These are phyloP conservation scores for Venustaconcha ellipsiformis DNA, from an alignment of 1,140 invertebrate species.

Conservation along the genomic window DNA sequence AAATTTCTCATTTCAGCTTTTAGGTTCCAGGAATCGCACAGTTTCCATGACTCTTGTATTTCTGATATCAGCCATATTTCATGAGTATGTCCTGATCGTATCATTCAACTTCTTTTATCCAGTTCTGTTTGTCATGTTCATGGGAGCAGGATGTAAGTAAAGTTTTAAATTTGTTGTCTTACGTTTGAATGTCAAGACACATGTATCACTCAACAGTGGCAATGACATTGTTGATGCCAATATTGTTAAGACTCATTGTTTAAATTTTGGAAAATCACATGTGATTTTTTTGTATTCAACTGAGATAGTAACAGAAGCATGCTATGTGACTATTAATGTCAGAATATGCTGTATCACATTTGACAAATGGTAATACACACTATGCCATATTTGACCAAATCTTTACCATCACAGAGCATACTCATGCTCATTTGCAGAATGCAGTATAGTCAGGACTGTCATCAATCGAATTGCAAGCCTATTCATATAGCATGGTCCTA, in stretches of 20 bases:
- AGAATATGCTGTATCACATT: no score
- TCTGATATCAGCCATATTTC: slow-evolving; percentile 78
- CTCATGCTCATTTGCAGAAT: no score
- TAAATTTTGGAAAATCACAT: neutral
- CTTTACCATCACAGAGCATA: no score
- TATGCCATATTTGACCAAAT: no score
- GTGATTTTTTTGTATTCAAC: neutral
- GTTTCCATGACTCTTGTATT: slow-evolving; percentile 73
- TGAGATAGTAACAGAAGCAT: neutral
- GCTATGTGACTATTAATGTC: no score
- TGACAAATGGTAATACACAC: no score
- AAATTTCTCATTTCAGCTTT: slow-evolving; percentile 52
- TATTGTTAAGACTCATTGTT: neutral
- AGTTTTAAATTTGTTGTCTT: neutral
- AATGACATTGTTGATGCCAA: neutral
- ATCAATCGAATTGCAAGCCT: no score
- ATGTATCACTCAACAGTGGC: neutral
- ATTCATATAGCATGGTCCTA: no score
- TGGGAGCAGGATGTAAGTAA: slow-evolving; percentile 69
- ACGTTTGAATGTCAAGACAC: neutral
- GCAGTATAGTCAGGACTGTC: no score
- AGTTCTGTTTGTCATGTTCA: slow-evolving; percentile 78
- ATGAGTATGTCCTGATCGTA: slow-evolving; percentile 87
- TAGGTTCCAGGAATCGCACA: slow-evolving; percentile 64
- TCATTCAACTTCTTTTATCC: slow-evolving; percentile 89